phyloP scores from a whole-genome alignment of 2,797 vertebrate species.

The Amblyopsis hoosieri region DNA sequence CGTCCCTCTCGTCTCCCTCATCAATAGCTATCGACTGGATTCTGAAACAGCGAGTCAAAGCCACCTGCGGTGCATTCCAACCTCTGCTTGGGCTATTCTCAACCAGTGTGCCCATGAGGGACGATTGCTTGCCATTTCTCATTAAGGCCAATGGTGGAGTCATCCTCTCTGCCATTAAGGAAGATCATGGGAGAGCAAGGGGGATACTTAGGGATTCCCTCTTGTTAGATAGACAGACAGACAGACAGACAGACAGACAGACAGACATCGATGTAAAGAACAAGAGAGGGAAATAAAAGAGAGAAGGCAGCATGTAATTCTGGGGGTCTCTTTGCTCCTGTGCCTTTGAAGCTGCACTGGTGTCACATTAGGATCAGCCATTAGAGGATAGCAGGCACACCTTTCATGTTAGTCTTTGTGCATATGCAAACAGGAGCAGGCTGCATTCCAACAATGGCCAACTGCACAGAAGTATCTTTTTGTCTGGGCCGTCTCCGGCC shows the following conservation, averaged over 20 bases:
- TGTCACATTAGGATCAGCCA: conserved; percentile 76
- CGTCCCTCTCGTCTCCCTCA: conserved; percentile 53
- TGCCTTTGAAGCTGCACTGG: conserved; percentile 68
- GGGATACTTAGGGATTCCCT: not conserved
- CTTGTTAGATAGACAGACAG: not conserved
- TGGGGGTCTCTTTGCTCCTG: conserved; percentile 53
- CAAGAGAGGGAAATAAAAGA: conserved; percentile 16
- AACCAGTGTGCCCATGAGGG: conserved; percentile 54
- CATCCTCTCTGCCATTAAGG: conserved; percentile 68
- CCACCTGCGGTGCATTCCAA: conserved; percentile 65
- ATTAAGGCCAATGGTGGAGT: conserved; percentile 68
- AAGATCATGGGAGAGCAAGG: conserved; percentile 60
- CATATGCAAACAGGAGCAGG: conserved; percentile 73
- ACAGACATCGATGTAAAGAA: not conserved
- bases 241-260: not conserved
- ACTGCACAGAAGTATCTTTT: conserved; percentile 61
- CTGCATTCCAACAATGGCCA: conserved; percentile 71
- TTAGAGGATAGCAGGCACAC: conserved; percentile 68
- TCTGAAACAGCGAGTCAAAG: conserved; percentile 75
- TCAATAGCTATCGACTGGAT: conserved; percentile 77
- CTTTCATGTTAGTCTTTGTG: conserved; percentile 78
- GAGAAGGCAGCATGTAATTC: conserved; percentile 39
- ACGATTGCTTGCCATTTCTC: conserved; percentile 74
- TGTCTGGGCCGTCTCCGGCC: conserved; percentile 52
- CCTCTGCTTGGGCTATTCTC: conserved; percentile 64